These are phyloP conservation scores for Zhuqinia jingwanae DNA, from an alignment of 2,888 invertebrate species.

Conservation along the genomic window DNA sequence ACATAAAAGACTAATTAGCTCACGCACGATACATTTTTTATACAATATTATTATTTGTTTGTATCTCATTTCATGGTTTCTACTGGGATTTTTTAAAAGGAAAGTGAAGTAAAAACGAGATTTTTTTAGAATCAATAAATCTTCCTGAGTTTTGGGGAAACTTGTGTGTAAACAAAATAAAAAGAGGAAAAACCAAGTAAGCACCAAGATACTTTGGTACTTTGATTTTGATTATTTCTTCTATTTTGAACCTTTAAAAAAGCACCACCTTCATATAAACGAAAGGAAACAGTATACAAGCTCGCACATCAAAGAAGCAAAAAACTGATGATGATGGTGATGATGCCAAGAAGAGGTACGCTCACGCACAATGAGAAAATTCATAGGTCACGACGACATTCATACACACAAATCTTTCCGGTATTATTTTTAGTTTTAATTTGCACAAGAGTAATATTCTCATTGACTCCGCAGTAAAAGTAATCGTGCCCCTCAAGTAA, in stretches of 20 bases:
- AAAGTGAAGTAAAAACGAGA: background rate
- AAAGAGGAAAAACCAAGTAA: too few relatives aligned
- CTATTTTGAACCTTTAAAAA: background rate
- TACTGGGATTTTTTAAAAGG: background rate
- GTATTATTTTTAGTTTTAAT: constrained; percentile 19
- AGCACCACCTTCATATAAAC: background rate
- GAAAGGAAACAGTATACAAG: background rate
- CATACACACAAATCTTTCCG: constrained; percentile 2
- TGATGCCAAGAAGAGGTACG: constrained; percentile 1
- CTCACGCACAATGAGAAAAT: too few relatives aligned
- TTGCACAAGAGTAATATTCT: background rate
- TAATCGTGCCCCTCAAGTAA: too few relatives aligned
- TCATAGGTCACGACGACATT: background rate
- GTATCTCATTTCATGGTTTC: too few relatives aligned
- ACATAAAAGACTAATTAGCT: background rate
- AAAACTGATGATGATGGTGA: background rate
- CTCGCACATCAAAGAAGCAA: background rate
- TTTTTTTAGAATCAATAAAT: background rate
- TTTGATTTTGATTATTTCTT: background rate
- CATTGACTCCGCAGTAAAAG: constrained; percentile 1
- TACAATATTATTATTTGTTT: background rate
- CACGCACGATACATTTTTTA: background rate
- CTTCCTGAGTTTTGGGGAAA: constrained; percentile 2
- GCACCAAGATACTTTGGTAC: too few relatives aligned
- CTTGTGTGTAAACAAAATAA: too few relatives aligned